Evolutionary conservation across 2,888 invertebrate genomes (phyloP).

Genomic region (Fabriciana adippe): DNA sequence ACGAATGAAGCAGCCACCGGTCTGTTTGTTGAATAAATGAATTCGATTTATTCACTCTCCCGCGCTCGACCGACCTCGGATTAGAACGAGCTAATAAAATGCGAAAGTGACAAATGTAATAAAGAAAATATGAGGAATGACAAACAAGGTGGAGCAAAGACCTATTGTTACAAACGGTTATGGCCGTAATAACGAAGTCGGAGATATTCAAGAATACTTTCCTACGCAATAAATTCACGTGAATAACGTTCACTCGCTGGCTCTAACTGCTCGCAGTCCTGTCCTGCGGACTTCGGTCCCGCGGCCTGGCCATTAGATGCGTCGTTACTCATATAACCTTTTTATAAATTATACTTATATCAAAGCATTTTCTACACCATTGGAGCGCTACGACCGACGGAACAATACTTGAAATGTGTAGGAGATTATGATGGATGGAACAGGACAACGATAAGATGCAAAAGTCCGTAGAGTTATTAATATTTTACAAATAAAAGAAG

Average conservation of each 20-base stretch:
- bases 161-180: slow-evolving; percentile 34
- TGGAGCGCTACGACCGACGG: too few species aligned
- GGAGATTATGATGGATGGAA: too few species aligned
- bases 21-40: slow-evolving; percentile 33
- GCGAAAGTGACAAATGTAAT: slow-evolving; percentile 22
- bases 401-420: too few species aligned
- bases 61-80: slow-evolving; percentile 16
- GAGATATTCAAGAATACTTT: slow-evolving; percentile 29
- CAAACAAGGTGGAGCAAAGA: slow-evolving; percentile 25
- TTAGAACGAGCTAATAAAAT: slow-evolving; percentile 29
- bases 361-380: too few species aligned
- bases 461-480: too few species aligned
- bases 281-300: too few species aligned
- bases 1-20: slow-evolving; percentile 27
- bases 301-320: too few species aligned
- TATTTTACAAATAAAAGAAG: too few species aligned
- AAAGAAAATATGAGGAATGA: slow-evolving; percentile 31
- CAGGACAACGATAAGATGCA: too few species aligned
- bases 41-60: slow-evolving; percentile 28
- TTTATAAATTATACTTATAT: too few species aligned
- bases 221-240: slow-evolving; percentile 35
- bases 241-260: slow-evolving; percentile 22
- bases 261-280: not conserved
- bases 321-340: too few species aligned
- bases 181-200: slow-evolving; percentile 23